Base-by-base conservation (phyloP, 2,113 vertebrate species). In the Corydoras sp. region DNA sequence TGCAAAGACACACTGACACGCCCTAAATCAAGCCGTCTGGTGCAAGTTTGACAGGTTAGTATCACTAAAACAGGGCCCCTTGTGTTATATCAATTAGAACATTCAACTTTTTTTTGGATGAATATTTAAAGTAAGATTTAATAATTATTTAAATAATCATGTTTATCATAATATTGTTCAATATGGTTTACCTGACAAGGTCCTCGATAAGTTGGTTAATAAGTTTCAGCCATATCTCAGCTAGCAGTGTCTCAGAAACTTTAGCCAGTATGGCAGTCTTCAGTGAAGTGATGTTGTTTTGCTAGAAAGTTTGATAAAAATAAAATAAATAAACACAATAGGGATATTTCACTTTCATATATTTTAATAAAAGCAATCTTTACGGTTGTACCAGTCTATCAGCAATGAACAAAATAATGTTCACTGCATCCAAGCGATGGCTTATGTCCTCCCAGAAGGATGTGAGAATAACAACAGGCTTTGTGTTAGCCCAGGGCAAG, bases 391-490 rank as follows among this genome's bases (percentile, higher is more conserved):
- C 97, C 95, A 99, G 80, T 60, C 76, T 88, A 71, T 91, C 88
- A 64, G 80, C 75, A 79, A 95, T 92, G 74, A 88, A 86, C 30
- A 95, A 79, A 74, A 98, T 88, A 62, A 90, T 86, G 83, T 99
- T 99, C 82, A 95, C 88, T 0, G 91, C 68, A 67, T 98, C 93
- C 80, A 96, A 81, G 54, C 97, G 92, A 74, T 98, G 95, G 81
- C 92, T 93, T 80, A 99, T 96, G 79, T 99, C 97, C 81, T 99
- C 97, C 97, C 97, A 99, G 77, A 91, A 95, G 4, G 96, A 99
- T 30, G 90, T 96, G 72, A 99, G 81, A 0, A 93, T 95, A 43
- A 98, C 95, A 15, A 98, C 97, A 0, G 97, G 97, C 79, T 99
- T 99, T 15, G 89, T 94, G 77, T 88, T 81, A 18, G 88, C 86